Evolutionary conservation across 2,888 invertebrate genomes (phyloP).

Genomic region (Lasioglossum lativentre): DNA sequence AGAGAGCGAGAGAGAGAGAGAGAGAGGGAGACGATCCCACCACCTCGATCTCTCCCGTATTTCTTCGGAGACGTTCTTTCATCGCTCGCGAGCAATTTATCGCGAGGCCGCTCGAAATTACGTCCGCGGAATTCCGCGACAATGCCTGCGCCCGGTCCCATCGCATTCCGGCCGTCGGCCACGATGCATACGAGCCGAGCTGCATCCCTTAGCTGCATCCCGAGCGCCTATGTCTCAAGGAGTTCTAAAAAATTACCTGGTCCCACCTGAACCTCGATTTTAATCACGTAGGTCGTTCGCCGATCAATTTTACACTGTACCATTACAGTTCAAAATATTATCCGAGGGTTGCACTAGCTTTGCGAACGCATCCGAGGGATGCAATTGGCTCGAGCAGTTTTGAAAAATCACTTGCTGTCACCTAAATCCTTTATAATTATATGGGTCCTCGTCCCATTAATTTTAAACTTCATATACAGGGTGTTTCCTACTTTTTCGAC

Average conservation of each 20-base stretch:
- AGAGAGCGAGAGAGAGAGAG: constrained; percentile 31
- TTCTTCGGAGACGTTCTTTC: constrained; percentile 35
- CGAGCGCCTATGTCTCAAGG: not conserved
- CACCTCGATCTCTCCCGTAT: constrained; percentile 15
- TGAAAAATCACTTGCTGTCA: no score
- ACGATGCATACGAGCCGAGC: constrained; percentile 44
- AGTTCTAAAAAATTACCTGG: not conserved
- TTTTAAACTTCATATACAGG: no score
- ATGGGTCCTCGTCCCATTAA: no score
- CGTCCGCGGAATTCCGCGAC: constrained; percentile 68
- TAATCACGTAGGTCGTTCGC: not conserved
- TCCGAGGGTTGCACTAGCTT: no score
- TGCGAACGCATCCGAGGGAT: no score
- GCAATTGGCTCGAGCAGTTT: no score
- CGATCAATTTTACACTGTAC: not conserved
- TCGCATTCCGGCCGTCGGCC: constrained; percentile 61
- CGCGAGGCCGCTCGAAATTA: constrained; percentile 62
- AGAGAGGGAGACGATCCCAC: constrained; percentile 36
- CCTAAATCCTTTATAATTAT: no score
- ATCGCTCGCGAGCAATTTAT: constrained; percentile 59
- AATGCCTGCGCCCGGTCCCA: constrained; percentile 58
- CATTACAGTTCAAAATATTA: no score
- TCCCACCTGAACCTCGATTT: not conserved
- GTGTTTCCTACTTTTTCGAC: no score
- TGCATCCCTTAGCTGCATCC: constrained; percentile 23